These are phyloP conservation scores for Channallabes apus DNA, from an alignment of 2,797 vertebrate species.

Conservation along the genomic window DNA sequence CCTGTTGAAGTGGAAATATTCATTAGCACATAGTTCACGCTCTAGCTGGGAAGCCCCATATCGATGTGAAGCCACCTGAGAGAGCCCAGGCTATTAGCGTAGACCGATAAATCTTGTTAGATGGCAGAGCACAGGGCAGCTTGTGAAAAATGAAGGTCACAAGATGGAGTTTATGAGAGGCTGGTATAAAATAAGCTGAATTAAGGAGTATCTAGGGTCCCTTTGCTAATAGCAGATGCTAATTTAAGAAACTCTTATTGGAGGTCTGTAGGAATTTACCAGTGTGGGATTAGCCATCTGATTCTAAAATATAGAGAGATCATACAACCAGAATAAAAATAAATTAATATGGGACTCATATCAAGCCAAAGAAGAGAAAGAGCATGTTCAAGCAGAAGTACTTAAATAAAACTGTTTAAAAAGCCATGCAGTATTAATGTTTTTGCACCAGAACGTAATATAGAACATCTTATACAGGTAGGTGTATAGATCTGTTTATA, in stretches of 20 bases:
- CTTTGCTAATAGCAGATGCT: conserved; percentile 64
- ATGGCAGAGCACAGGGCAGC: conserved; percentile 58
- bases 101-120: conserved; percentile 81
- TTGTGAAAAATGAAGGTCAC: conserved; percentile 79
- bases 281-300: conserved; percentile 34
- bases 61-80: conserved; percentile 56
- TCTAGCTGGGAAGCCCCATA: conserved; percentile 54
- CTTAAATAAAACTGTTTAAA: background rate
- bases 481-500: conserved; percentile 22
- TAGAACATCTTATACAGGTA: conserved; percentile 22
- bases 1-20: conserved; percentile 61
- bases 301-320: conserved; percentile 40
- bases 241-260: conserved; percentile 55
- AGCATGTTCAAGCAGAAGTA: background rate
- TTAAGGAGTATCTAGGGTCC: conserved; percentile 65
- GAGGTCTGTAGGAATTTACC: conserved; percentile 31
- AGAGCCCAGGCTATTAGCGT: conserved; percentile 72
- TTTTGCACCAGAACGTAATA: conserved; percentile 17
- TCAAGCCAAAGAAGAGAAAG: background rate
- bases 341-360: conserved; percentile 7
- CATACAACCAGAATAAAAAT: conserved; percentile 18
- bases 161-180: conserved; percentile 71
- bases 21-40: conserved; percentile 61
- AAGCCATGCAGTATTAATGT: background rate
- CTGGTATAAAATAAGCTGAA: conserved; percentile 73